Conservation (phyloP, 2,888 invertebrate genomes). For the Chrysolina oricalcia region DNA sequence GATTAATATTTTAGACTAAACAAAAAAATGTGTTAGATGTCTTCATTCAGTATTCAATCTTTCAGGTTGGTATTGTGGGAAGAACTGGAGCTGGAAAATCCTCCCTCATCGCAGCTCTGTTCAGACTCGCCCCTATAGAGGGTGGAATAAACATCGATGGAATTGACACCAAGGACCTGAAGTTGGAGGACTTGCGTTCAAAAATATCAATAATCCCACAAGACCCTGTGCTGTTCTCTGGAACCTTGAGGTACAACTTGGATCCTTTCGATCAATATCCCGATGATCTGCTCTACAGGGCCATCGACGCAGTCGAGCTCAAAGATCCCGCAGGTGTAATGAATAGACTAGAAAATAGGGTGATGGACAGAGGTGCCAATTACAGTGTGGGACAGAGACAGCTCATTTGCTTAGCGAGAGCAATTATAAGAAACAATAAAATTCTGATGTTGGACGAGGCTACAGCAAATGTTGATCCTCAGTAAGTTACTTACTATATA, state of each 20-base stretch:
- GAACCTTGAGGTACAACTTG: constrained; percentile 79
- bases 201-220: constrained; percentile 76
- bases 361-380: constrained; percentile 84
- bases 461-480: constrained; percentile 93
- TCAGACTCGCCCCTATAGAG: constrained; percentile 82
- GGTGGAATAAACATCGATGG: constrained; percentile 84
- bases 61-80: constrained; percentile 86
- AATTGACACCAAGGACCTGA: constrained; percentile 75
- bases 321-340: constrained; percentile 78
- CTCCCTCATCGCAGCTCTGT: constrained; percentile 84
- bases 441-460: constrained; percentile 93
- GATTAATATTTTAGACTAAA: too few species aligned
- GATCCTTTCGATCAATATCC: constrained; percentile 83
- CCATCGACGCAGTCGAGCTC: constrained; percentile 84
- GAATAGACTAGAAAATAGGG: constrained; percentile 79
- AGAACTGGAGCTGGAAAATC: constrained; percentile 91
- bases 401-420: constrained; percentile 90
- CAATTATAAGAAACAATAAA: constrained; percentile 87
- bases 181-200: constrained; percentile 74
- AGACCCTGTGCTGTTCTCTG: constrained; percentile 77
- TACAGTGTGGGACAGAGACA: constrained; percentile 94
- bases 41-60: constrained; percentile 48
- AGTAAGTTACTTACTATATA: constrained; percentile 72
- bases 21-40: too few species aligned
- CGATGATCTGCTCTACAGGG: constrained; percentile 81